Percentiles rank a stretch among this genome's conserved stretches.
phyloP scores from a whole-genome alignment of 2,113 vertebrate species.

The Oncorhynchus mykiss region DNA sequence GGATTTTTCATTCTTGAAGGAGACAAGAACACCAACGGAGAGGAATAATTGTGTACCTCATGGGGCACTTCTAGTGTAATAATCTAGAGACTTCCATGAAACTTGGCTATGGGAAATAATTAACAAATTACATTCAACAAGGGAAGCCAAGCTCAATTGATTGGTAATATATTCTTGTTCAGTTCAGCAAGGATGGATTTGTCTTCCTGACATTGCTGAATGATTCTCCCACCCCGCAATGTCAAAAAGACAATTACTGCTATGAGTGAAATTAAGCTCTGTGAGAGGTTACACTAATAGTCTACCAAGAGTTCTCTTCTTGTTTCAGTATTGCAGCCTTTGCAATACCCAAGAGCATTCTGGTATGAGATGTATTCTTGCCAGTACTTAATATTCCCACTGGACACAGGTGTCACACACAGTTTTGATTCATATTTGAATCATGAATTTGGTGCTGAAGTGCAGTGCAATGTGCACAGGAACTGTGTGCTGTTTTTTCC shows the following conservation, averaged over 20 bases:
- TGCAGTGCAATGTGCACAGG: no score
- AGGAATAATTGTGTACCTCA: no score
- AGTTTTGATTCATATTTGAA: no score
- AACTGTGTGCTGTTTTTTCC: no score
- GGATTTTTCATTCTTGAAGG: no score
- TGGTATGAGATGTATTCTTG: no score
- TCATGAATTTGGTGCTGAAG: no score
- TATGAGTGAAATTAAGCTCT: slow-evolving; percentile 10
- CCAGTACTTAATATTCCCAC: no score
- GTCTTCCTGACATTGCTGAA: slow-evolving; percentile 19
- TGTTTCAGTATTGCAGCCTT: background rate
- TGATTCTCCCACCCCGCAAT: slow-evolving; percentile 21
- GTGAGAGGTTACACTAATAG: slow-evolving; percentile 15
- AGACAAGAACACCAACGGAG: no score
- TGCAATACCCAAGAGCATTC: background rate
- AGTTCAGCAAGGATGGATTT: slow-evolving; percentile 14
- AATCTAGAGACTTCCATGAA: slow-evolving; percentile 17
- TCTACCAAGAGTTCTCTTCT: slow-evolving; percentile 4
- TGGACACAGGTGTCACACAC: no score
- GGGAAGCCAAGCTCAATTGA: slow-evolving; percentile 1
- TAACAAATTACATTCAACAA: slow-evolving; percentile 21
- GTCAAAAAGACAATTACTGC: slow-evolving; percentile 30
- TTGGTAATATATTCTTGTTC: slow-evolving; percentile 19
- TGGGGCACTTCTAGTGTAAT: no score
- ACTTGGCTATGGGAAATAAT: slow-evolving; percentile 16